phyloP scores from a whole-genome alignment of 2,888 invertebrate genomes.

The Mythimna impura region DNA sequence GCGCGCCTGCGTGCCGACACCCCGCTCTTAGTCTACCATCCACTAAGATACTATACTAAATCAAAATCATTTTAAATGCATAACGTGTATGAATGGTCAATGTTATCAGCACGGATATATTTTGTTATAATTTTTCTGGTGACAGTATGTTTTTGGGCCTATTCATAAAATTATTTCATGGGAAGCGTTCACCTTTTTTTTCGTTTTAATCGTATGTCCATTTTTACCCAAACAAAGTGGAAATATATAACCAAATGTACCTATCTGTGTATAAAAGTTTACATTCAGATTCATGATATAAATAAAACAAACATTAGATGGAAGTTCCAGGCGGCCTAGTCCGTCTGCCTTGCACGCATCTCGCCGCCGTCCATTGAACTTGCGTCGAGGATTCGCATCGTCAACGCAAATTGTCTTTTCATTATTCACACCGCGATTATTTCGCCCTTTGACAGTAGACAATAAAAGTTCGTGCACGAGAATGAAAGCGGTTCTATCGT shows the following conservation, averaged over 20 bases:
- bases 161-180: not conserved
- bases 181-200: not conserved
- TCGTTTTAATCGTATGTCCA: not conserved
- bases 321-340: conserved; percentile 22
- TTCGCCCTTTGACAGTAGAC: conserved; percentile 80
- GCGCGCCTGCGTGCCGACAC: conserved; percentile 82
- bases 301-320: conserved; percentile 35
- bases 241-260: not conserved
- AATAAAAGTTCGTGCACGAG: conserved; percentile 68
- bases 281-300: conserved; percentile 8
- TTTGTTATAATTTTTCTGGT: not conserved
- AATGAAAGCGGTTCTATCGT: conserved; percentile 52
- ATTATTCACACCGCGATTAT: conserved; percentile 87
- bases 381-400: conserved; percentile 80
- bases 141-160: not conserved
- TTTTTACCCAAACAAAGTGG: not conserved
- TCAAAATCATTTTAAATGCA: conserved; percentile 35
- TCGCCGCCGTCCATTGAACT: conserved; percentile 81
- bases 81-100: not conserved
- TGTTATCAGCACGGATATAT: not conserved
- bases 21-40: conserved; percentile 72
- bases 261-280: fast-evolving
- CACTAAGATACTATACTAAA: conserved; percentile 68
- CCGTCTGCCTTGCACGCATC: conserved; percentile 69
- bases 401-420: conserved; percentile 87